These are phyloP conservation scores for Lampris megalopsis DNA, from an alignment of 2,113 vertebrate species.

Conservation along the genomic window DNA sequence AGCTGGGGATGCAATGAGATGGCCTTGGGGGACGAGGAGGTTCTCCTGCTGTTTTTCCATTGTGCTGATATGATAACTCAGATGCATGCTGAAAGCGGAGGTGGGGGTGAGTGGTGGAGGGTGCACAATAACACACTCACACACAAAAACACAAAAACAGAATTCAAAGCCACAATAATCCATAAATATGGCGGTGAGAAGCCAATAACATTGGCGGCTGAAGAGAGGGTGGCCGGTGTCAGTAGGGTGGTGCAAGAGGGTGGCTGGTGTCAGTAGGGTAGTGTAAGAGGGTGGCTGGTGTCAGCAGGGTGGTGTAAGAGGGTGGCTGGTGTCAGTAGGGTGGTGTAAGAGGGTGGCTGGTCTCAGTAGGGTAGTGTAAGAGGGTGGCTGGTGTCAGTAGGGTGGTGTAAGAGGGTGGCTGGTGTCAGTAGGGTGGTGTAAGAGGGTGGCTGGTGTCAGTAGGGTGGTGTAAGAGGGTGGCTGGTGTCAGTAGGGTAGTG, in stretches of 20 bases:
- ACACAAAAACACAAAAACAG: neutral
- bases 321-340: slow-evolving; percentile 24
- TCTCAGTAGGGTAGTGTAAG: slow-evolving; percentile 26
- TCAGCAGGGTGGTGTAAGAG: slow-evolving; percentile 27
- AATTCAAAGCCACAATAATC: slow-evolving; percentile 47
- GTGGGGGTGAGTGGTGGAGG: too few relatives aligned
- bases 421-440: slow-evolving; percentile 20
- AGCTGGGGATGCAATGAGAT: slow-evolving; percentile 72
- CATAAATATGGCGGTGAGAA: slow-evolving; percentile 15
- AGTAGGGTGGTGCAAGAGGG: neutral
- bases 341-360: slow-evolving; percentile 16
- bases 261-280: slow-evolving; percentile 22
- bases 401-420: slow-evolving; percentile 16
- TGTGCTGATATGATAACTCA: slow-evolving; percentile 75
- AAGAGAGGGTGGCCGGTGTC: slow-evolving; percentile 30
- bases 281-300: slow-evolving; percentile 20
- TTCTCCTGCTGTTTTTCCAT: slow-evolving; percentile 74
- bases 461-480: slow-evolving; percentile 15
- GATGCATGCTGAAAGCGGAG: slow-evolving; percentile 3
- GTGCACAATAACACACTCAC: neutral
- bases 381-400: slow-evolving; percentile 26
- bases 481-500: slow-evolving; percentile 23
- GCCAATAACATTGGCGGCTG: slow-evolving; percentile 32
- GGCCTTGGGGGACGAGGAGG: slow-evolving; percentile 72
- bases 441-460: slow-evolving; percentile 33